Evolutionary conservation across 2,113 vertebrate genomes (phyloP).

Genomic region (Calonectris borealis): DNA sequence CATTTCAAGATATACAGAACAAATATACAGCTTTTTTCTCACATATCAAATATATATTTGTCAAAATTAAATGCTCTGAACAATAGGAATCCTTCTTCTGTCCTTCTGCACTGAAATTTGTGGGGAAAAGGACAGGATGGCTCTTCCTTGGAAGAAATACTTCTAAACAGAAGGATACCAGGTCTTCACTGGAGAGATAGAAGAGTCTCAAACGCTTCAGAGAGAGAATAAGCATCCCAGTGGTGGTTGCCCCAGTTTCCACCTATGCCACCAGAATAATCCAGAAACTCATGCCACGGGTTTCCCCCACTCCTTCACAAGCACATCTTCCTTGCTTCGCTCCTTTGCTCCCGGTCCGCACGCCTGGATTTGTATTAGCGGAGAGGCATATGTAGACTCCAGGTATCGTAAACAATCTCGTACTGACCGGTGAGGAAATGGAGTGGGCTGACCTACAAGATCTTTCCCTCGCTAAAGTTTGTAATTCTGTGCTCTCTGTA

Average conservation of each 20-base stretch:
- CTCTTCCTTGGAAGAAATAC: background rate
- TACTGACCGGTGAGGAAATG: background rate
- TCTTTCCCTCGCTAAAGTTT: background rate
- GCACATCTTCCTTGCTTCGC: background rate
- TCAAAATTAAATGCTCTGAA: background rate
- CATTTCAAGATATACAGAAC: background rate
- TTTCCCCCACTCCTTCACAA: background rate
- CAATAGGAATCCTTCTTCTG: background rate
- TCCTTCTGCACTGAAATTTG: background rate
- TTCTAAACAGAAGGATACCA: background rate
- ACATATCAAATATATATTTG: background rate
- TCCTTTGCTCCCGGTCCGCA: background rate
- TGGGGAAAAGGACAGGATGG: background rate
- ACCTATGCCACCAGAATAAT: background rate
- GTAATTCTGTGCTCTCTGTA: background rate
- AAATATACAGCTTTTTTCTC: background rate
- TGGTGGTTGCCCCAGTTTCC: background rate
- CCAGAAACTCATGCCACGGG: background rate
- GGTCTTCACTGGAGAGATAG: background rate
- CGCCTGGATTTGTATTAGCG: background rate
- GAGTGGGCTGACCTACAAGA: background rate
- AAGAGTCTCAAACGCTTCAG: background rate
- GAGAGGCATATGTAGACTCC: background rate
- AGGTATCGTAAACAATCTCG: background rate
- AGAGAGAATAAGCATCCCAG: background rate